phyloP scores from a whole-genome alignment of 2,888 invertebrate species.

The Tenthredo distinguenda region DNA sequence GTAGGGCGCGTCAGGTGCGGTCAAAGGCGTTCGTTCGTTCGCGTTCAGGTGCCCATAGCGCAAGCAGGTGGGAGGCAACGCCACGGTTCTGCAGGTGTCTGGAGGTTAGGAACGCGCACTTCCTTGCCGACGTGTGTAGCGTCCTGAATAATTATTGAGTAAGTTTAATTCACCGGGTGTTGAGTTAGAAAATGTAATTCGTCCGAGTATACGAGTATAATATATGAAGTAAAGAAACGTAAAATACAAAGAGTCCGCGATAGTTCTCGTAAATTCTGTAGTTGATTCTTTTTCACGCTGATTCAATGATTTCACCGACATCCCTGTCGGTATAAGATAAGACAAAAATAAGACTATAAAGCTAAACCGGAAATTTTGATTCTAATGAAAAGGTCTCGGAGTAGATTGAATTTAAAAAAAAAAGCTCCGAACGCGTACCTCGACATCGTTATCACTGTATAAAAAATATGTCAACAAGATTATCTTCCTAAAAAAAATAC shows the following conservation, averaged over 20 bases:
- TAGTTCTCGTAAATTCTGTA: too few species aligned
- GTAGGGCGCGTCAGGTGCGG: slow-evolving; percentile 59
- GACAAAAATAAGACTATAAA: too few species aligned
- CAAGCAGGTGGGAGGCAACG: slow-evolving; percentile 70
- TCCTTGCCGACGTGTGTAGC: background rate
- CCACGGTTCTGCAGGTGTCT: slow-evolving; percentile 43
- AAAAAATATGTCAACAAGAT: slow-evolving; percentile 47
- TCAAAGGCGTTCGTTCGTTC: slow-evolving; percentile 55
- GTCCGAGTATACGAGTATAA: background rate
- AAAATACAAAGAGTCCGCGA: background rate
- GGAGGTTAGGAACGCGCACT: slow-evolving; percentile 2
- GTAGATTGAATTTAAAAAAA: background rate
- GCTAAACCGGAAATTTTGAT: background rate
- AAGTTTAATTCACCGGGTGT: background rate
- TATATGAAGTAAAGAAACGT: background rate
- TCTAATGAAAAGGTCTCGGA: background rate
- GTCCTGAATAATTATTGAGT: background rate
- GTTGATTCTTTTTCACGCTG: too few species aligned
- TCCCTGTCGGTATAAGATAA: too few species aligned
- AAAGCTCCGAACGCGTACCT: background rate
- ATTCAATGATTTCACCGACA: too few species aligned
- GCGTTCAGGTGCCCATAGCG: slow-evolving; percentile 68
- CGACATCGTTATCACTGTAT: slow-evolving; percentile 35
- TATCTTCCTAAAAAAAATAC: slow-evolving; percentile 21
- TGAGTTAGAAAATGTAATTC: too few species aligned